Percentiles rank a stretch among this genome's conserved stretches.
Conservation (phyloP, 1,140 invertebrate genomes). For the Drosophila paulistorum region DNA sequence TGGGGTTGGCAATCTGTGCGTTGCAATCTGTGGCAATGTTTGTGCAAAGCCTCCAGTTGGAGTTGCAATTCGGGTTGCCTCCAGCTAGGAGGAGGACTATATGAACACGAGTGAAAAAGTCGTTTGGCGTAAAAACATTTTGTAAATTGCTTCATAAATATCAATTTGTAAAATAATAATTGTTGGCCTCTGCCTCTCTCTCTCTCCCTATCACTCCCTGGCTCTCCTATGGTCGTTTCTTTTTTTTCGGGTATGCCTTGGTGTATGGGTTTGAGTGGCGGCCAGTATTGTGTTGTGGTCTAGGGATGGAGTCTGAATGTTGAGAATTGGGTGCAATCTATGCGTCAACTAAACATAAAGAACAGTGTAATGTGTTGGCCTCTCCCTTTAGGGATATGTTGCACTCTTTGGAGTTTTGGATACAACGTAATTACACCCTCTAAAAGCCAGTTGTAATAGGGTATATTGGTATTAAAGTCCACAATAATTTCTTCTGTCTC, state of each 20-base stretch:
- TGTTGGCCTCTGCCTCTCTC: conserved; percentile 38
- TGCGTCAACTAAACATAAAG: conserved; percentile 25
- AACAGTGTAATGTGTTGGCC: not conserved
- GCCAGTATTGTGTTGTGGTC: conserved; percentile 32
- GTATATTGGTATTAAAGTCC: not conserved
- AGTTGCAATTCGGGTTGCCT: conserved; percentile 39
- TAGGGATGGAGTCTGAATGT: conserved; percentile 12
- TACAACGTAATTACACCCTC: not conserved
- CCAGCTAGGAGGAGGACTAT: conserved; percentile 37
- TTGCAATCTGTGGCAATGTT: conserved; percentile 68
- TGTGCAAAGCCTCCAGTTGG: conserved; percentile 54
- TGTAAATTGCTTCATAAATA: conserved; percentile 82
- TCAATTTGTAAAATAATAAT: conserved; percentile 83
- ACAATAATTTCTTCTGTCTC: too few species aligned
- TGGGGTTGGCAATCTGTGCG: conserved; percentile 17
- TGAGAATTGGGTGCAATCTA: not conserved
- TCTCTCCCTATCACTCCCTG: not conserved
- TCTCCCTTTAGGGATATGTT: conserved; percentile 1
- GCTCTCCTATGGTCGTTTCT: not conserved
- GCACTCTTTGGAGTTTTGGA: not conserved
- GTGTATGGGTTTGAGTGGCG: conserved; percentile 21
- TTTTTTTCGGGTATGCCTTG: not conserved
- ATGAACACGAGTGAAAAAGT: conserved; percentile 61
- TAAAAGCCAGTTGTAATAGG: not conserved
- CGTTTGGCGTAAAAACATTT: conserved; percentile 80